Evolutionary conservation across 2,797 vertebrate genomes (phyloP), one percentile per base, ranked within the genome.

Genomic region (Pygocentrus nattereri): DNA sequence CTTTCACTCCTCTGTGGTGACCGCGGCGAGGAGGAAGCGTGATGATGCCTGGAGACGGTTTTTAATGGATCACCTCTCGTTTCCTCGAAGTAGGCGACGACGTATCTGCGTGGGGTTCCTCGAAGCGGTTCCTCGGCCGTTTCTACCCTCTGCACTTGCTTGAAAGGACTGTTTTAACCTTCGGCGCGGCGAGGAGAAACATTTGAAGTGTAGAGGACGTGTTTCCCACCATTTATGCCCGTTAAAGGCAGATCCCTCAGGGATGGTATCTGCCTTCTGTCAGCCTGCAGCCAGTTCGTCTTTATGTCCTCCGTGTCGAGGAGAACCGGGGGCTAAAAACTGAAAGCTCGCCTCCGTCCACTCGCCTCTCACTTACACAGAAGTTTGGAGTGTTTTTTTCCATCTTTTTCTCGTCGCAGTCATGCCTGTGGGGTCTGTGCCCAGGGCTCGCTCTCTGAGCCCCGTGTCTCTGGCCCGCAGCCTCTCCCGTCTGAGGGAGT

Each of bases 401-500:
- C n/a, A 11, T 7, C 23, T 23, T 10, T 44, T 44, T 10, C 41
- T 44, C 41, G 6, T 23, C 56, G 56, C 5, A 27, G 23, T 83
- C 82, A 97, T 97, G 96, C 96, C 96, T 74, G 92, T 93, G 85
- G 91, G 90, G 86, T 94, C 95, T 81, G 87, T 95, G 92, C 93
- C 94, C 82, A 91, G 93, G 88, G 93, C 92, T 85, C 95, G 95
- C 30, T 94, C 96, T 38, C 93, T 95, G 78, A 97, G 95, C 91
- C 95, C 94, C 0, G 95, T 94, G 21, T 95, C 95, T 83, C 91
- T 96, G 91, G 96, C 97, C 93, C 96, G 95, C 88, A 97, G 96
- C 89, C 93, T 98, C 88, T 97, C 97, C 90, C 95, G 97, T 77
- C 91, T 97, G 77, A 93, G 96, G 86, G 94, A 96, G 92, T 95